A percentile compares a stretch with the other conserved stretches of the same genome.
Conservation (phyloP, 2,888 invertebrate genomes). For the Spicauda simplicius region DNA sequence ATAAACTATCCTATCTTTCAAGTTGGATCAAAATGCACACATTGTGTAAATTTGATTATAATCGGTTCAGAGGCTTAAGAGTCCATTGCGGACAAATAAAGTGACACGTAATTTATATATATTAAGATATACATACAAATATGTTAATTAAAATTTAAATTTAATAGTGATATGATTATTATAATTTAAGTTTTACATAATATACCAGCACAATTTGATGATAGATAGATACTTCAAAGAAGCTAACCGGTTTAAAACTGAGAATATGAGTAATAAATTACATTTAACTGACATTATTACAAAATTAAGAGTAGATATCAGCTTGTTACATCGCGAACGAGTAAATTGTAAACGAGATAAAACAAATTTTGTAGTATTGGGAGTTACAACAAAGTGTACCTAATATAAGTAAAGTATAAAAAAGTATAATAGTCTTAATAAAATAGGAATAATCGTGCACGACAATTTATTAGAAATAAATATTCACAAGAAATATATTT, state of each 20-base stretch:
- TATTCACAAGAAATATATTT: not conserved
- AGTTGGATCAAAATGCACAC: too few relatives aligned
- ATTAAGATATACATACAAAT: too few relatives aligned
- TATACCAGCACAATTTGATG: not conserved
- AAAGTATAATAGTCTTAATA: too few relatives aligned
- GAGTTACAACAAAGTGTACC: too few relatives aligned
- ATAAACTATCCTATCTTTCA: too few relatives aligned
- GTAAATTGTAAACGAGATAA: not conserved
- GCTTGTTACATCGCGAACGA: not conserved
- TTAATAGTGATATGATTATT: not conserved
- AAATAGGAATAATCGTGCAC: not conserved
- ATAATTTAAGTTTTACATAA: not conserved
- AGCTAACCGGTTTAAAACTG: slow-evolving; percentile 13
- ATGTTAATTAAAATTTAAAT: too few relatives aligned
- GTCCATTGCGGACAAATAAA: too few relatives aligned
- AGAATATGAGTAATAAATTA: slow-evolving; percentile 37
- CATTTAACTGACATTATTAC: slow-evolving; percentile 13
- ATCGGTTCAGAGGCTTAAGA: too few relatives aligned
- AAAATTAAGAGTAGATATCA: slow-evolving; percentile 8
- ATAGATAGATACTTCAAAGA: slow-evolving; percentile 13
- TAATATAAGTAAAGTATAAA: too few relatives aligned
- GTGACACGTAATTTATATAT: too few relatives aligned
- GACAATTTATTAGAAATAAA: not conserved
- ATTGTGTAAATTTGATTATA: too few relatives aligned
- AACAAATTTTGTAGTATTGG: too few relatives aligned